Percentiles rank a stretch among this genome's conserved stretches.
phyloP scores from a whole-genome alignment of 2,797 vertebrate species.

The Manis pentadactyla region DNA sequence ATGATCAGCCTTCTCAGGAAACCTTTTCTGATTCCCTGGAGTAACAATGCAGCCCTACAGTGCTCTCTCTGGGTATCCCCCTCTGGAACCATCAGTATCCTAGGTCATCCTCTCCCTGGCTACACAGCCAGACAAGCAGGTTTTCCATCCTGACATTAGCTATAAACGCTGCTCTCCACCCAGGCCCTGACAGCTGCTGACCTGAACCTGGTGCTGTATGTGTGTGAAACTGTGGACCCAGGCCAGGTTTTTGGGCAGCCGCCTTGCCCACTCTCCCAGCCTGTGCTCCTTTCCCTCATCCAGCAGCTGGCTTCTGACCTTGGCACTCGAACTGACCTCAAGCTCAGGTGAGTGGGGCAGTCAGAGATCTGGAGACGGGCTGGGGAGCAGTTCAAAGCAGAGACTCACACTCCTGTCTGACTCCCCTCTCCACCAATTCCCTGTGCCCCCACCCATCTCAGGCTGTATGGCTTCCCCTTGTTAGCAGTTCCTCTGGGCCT shows the following conservation, averaged over 20 bases:
- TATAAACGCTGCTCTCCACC: conserved; percentile 38
- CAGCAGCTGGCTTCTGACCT: conserved; percentile 98
- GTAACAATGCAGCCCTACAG: neutral
- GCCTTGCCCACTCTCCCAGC: conserved; percentile 96
- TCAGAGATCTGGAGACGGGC: neutral
- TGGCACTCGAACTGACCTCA: conserved; percentile 96
- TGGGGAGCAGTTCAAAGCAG: neutral
- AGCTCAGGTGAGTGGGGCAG: conserved; percentile 92
- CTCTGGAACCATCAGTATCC: neutral
- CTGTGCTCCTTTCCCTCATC: conserved; percentile 98
- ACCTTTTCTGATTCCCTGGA: neutral
- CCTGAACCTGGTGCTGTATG: conserved; percentile 96
- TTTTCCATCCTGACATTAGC: neutral
- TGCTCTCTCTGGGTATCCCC: neutral
- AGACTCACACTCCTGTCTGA: neutral
- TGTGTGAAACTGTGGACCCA: conserved; percentile 97
- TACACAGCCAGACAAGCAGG: neutral
- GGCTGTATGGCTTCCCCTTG: neutral
- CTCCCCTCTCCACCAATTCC: neutral
- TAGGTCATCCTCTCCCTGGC: neutral
- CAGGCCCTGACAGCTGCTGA: conserved; percentile 96
- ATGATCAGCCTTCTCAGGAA: neutral
- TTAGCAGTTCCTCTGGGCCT: neutral
- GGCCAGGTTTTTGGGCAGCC: conserved; percentile 97
- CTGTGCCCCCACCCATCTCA: neutral